Evolutionary conservation across 2,888 invertebrate species (phyloP).

Genomic region (Drosophila pegasa): DNA sequence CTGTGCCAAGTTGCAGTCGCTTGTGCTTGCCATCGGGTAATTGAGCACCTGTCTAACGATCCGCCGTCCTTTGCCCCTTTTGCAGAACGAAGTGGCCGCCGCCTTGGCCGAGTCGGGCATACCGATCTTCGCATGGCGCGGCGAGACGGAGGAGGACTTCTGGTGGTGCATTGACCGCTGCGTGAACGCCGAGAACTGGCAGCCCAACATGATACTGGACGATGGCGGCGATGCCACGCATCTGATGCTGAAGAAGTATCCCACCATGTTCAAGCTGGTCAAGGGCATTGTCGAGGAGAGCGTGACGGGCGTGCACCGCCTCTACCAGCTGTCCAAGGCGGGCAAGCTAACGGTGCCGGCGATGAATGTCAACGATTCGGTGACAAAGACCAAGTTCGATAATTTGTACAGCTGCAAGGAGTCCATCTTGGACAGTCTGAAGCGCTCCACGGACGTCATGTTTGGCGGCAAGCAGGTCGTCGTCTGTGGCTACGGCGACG

Average conservation of each 20-base stretch:
- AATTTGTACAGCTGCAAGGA: slow-evolving; percentile 98
- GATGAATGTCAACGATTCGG: slow-evolving; percentile 99
- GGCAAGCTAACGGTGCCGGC: slow-evolving; percentile 97
- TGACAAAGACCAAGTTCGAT: slow-evolving; percentile 99
- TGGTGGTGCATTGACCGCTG: slow-evolving; percentile 99
- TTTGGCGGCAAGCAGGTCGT: slow-evolving; percentile 98
- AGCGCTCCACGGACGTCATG: slow-evolving; percentile 92
- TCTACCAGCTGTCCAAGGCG: slow-evolving; percentile 97
- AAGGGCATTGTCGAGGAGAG: slow-evolving; percentile 99
- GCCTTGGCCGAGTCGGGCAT: slow-evolving; percentile 96
- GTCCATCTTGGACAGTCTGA: slow-evolving; percentile 92
- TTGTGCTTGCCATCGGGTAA: slow-evolving; percentile 11
- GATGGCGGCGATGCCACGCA: slow-evolving; percentile 99
- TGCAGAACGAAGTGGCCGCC: slow-evolving; percentile 97
- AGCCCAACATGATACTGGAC: slow-evolving; percentile 98
- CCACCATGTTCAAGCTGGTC: slow-evolving; percentile 95
- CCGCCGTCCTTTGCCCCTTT: slow-evolving; percentile 10
- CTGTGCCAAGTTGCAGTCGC: slow-evolving; percentile 39
- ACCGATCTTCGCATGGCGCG: slow-evolving; percentile 98
- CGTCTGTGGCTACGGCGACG: slow-evolving; percentile 98
- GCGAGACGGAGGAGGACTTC: slow-evolving; percentile 98
- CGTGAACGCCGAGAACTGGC: slow-evolving; percentile 96
- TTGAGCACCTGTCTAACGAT: neutral
- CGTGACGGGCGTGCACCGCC: slow-evolving; percentile 98
- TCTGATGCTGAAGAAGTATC: slow-evolving; percentile 97